Evolutionary conservation across 1,140 invertebrate species (phyloP), one percentile per base, ranked within the genome.

Genomic region (Eupristina koningsbergeri): DNA sequence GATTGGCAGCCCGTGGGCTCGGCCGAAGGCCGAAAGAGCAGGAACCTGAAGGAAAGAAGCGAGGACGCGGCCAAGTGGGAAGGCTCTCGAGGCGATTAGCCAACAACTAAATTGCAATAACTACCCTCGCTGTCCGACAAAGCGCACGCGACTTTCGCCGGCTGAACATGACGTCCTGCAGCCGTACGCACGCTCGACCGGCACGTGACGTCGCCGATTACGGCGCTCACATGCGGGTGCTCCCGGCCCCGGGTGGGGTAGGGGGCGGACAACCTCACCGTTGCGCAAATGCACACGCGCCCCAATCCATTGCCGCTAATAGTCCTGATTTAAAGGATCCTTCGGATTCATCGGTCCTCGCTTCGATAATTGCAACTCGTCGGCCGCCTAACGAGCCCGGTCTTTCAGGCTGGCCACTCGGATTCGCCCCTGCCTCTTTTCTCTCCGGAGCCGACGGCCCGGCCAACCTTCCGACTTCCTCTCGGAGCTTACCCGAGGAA

Each of bases 101-200:
- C 71, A 58, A 76, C 80, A 63, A 74, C 69, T 58, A 81, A 81
- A 80, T 80, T 29, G 79, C 67, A 80, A 80, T 80, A 53, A 73
- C 79, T 41, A 80, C 64, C 79, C 79, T 64, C 64, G 47, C 47
- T 17, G 17, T 8, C 47, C 47, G 67, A 84, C 82, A 84, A 84
- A 73, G 83, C 19, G 58, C 83, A 84, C 83, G 83, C 78, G 83
- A 84, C 83, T 84, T 80, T 84, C 71, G 83, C 77, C 71, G 61
- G 41, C n/a, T 73, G 11, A 39, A 58, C 53, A 22, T 3, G 53
- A n/a, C n/a, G n/a, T n/a, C n/a, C 13, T 6, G 36, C 31, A 22
- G 0, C 22, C 17, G 22, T 19, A 71, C 63, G 31, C 22, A 58
- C 6, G 50, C 41, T 17, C 11, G 50, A 8, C 19, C 22, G 53